Evolutionary conservation across 1,140 invertebrate genomes (phyloP).

Genomic region (Euura lappo): DNA sequence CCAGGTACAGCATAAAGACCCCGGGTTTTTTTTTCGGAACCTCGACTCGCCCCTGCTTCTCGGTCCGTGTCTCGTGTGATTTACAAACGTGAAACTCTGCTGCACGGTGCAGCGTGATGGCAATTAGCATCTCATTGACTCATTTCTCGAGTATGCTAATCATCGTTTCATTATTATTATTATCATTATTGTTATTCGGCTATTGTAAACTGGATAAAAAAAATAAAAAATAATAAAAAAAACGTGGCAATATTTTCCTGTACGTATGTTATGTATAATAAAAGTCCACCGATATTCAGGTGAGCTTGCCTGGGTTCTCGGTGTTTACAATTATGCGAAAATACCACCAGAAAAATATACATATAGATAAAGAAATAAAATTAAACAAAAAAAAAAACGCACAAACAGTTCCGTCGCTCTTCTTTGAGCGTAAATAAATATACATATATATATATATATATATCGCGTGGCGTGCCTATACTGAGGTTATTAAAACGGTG

Average conservation of each 20-base stretch:
- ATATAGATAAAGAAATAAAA: not conserved
- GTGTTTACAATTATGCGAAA: not conserved
- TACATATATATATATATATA: not conserved
- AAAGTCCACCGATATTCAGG: too few relatives aligned
- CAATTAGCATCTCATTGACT: slow-evolving; percentile 57
- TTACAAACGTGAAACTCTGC: slow-evolving; percentile 35
- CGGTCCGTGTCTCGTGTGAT: slow-evolving; percentile 18
- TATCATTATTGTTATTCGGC: too few relatives aligned
- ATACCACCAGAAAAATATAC: not conserved
- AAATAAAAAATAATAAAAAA: too few relatives aligned
- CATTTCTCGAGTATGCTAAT: slow-evolving; percentile 52
- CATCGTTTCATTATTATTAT: not conserved
- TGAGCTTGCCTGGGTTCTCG: not conserved
- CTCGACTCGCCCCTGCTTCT: too few relatives aligned
- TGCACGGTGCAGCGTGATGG: not conserved
- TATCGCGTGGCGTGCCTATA: not conserved
- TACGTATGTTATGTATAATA: too few relatives aligned
- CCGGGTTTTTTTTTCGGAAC: too few relatives aligned
- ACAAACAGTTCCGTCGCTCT: not conserved
- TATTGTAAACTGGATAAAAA: too few relatives aligned
- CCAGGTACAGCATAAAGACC: too few relatives aligned
- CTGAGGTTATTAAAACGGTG: not conserved
- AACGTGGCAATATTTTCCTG: too few relatives aligned
- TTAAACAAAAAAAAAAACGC: too few relatives aligned
- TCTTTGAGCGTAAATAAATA: not conserved